Percentiles rank a stretch among this genome's conserved stretches.
These are phyloP conservation scores for Cephus sareptanus DNA, from an alignment of 2,888 invertebrate genomes.

Conservation along the genomic window DNA sequence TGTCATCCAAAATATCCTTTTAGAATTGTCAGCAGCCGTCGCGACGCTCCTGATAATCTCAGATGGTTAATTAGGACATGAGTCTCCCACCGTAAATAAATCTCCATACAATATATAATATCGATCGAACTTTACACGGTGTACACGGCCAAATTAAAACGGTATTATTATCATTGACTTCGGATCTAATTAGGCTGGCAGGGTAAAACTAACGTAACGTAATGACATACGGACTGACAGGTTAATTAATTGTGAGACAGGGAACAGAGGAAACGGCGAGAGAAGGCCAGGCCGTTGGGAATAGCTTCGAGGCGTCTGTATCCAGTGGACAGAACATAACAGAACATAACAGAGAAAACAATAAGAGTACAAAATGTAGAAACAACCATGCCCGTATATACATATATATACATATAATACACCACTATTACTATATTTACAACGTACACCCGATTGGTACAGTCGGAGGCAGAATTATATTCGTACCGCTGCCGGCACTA, in stretches of 20 bases:
- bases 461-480: conserved; percentile 10
- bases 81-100: neutral
- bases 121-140: neutral
- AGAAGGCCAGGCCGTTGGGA: neutral
- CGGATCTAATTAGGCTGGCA: conserved; percentile 21
- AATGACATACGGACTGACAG: conserved; percentile 24
- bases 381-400: neutral
- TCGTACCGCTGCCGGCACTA: conserved; percentile 2
- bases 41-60: neutral
- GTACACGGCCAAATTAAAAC: conserved; percentile 16
- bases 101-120: neutral
- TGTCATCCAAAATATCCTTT: neutral
- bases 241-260: conserved; percentile 23
- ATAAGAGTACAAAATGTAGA: neutral
- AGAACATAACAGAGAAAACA: neutral
- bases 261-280: neutral
- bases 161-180: conserved; percentile 21
- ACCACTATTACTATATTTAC: neutral
- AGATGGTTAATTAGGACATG: neutral
- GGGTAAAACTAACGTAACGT: conserved; percentile 21
- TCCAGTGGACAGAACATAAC: neutral
- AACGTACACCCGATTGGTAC: neutral
- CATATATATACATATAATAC: neutral
- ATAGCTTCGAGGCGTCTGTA: conserved; percentile 1
- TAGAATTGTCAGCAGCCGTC: neutral